Evolutionary conservation across 2,113 vertebrate species (phyloP), one percentile per base, ranked within the genome.

Genomic region (Copsychus sechellarum): DNA sequence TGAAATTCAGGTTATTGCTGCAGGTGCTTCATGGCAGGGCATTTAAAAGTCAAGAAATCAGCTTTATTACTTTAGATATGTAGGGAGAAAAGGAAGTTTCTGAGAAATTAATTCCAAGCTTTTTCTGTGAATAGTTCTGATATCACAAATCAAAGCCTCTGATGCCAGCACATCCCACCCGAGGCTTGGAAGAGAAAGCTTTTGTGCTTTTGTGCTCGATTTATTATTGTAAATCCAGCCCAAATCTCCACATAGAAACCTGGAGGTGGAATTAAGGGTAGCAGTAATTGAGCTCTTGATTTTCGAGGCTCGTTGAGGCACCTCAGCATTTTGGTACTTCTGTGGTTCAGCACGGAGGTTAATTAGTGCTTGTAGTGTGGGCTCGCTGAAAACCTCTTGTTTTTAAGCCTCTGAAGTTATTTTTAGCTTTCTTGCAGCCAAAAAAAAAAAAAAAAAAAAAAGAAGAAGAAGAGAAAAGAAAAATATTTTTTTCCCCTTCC

Each of bases 141-240:
- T 20, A 24, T 5, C 38, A 45, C 34, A 26, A 67, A 70, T 12
- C 61, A 18, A 62, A 81, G 67, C 25, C 73, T 45, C 45, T 17
- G 34, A n/a, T 15, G n/a, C 24, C 38, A 51, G 56, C 2, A 1
- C 1, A 6, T 43, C 47, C 36, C 2, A 1, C 12, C 42, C 23
- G 22, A 48, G 77, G 18, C 66, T 48, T 29, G 31, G 42, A 24
- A 48, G 54, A 50, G 5, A 8, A 74, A 69, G 24, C n/a, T 85
- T 57, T 89, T 45, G 8, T 48, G 47, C 47, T 48, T 45, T 45
- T 20, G 43, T 43, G 18, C 53, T 42, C 33, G 1, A 47, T 67
- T 87, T 71, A 22, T 90, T 31, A 22, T 12, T 83, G 43, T 12
- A 81, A 91, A 57, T 11, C 13, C 62, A 56, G 57, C 2, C 62